Conservation (phyloP, 2,888 invertebrate species). For the Ennomos erosarius region DNA sequence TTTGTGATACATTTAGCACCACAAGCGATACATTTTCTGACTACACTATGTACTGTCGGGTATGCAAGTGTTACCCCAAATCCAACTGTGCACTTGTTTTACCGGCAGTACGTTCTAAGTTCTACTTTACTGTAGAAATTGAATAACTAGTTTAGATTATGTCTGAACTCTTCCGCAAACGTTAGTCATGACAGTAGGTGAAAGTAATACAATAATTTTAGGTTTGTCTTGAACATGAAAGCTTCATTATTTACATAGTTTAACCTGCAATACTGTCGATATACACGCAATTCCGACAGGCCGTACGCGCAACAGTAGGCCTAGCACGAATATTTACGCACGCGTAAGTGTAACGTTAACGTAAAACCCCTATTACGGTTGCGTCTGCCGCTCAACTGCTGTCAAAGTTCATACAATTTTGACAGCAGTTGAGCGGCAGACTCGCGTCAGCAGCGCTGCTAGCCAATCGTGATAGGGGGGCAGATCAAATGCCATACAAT, state of each 20-base stretch:
- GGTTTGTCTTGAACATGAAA: slow-evolving; percentile 39
- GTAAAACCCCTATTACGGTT: too few relatives aligned
- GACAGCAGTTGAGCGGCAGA: too few relatives aligned
- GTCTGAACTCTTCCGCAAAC: slow-evolving; percentile 37
- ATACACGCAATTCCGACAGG: background rate
- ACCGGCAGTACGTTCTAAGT: slow-evolving; percentile 8
- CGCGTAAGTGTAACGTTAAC: too few relatives aligned
- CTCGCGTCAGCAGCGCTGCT: too few relatives aligned
- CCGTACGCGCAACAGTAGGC: too few relatives aligned
- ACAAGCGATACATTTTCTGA: slow-evolving; percentile 31
- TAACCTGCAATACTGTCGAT: slow-evolving; percentile 51
- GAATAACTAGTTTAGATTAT: slow-evolving; percentile 13
- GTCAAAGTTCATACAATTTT: too few relatives aligned
- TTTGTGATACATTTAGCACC: slow-evolving; percentile 46
- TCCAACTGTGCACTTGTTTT: slow-evolving; percentile 8
- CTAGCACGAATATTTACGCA: too few relatives aligned
- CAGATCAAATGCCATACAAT: too few relatives aligned
- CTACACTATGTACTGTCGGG: slow-evolving; percentile 23
- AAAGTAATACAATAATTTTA: slow-evolving; percentile 35
- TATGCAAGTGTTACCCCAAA: slow-evolving; percentile 12
- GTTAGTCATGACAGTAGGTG: slow-evolving; percentile 65
- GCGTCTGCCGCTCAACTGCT: too few relatives aligned
- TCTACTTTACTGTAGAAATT: slow-evolving; percentile 15
- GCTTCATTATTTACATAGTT: slow-evolving; percentile 32
- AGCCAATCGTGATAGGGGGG: too few relatives aligned